phyloP scores from a whole-genome alignment of 2,113 vertebrate genomes.

The Tachysurus vachellii region DNA sequence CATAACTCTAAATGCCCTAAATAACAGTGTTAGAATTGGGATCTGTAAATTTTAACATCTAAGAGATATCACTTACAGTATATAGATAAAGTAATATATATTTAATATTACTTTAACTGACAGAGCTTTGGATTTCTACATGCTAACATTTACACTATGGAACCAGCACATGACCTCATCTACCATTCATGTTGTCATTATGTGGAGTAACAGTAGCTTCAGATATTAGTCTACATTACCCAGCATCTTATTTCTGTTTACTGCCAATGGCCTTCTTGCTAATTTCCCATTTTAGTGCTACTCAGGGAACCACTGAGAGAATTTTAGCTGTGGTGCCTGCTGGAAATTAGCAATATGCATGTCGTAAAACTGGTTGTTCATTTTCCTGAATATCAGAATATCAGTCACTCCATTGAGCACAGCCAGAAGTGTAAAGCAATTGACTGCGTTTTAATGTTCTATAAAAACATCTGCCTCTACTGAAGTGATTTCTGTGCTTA shows the following conservation, averaged over 20 bases:
- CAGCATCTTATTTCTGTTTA: not conserved
- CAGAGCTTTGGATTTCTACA: not conserved
- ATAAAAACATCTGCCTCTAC: slow-evolving; percentile 1
- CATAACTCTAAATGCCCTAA: not conserved
- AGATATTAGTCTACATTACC: not conserved
- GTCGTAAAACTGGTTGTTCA: not conserved
- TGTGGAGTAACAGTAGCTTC: not conserved
- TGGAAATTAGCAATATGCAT: not conserved
- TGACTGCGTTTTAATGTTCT: not conserved
- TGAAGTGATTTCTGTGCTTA: not conserved
- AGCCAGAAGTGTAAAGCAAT: not conserved
- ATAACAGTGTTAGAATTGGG: not conserved
- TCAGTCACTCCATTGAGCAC: not conserved
- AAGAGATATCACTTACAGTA: not conserved
- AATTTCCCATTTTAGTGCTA: not conserved
- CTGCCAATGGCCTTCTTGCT: slow-evolving; percentile 6
- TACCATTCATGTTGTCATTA: not conserved
- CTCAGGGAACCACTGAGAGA: not conserved
- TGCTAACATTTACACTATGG: not conserved
- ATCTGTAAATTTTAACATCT: too few relatives aligned
- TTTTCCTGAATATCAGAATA: slow-evolving; percentile 5
- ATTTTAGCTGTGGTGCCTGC: not conserved
- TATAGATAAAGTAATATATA: too few relatives aligned
- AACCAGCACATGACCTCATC: not conserved
- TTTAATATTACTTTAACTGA: not conserved